Evolutionary conservation across 1,140 invertebrate species (phyloP), one percentile per base, ranked within the genome.

Genomic region (Harpegnathos saltator): DNA sequence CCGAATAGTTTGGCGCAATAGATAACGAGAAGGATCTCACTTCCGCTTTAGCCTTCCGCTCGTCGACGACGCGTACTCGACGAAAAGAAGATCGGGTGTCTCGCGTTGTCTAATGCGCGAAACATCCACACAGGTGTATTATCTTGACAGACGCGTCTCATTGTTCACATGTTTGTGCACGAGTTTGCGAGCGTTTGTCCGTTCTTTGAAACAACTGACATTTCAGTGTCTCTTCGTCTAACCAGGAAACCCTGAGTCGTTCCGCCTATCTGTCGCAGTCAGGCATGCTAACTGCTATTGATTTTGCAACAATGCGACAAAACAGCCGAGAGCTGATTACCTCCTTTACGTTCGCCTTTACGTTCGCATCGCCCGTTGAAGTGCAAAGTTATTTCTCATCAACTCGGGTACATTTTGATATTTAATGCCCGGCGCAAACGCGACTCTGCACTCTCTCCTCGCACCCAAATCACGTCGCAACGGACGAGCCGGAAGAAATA

Each of bases 1-100:
- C n/a, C n/a, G n/a, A n/a, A n/a, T n/a, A n/a, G 33, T 56, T 78
- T 69, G 24, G 14, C 14, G n/a, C 65, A 48, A 59, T 69, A 68
- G 56, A 69, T 71, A 80, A 52, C n/a, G 38, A 58, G 24, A 48
- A 19, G 58, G n/a, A 71, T 80, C n/a, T n/a, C 29, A 29, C 29
- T 66, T 56, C n/a, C n/a, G n/a, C n/a, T n/a, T 19, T 22, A 56
- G n/a, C 68, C n/a, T 69, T 71, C 9, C 48, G 11, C 24, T 65
- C 15, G 33, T 78, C n/a, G 12, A 29, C 15, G 58, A 71, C 48
- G 22, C 12, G 58, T 58, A 58, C 68, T 56, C 17, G 0, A 66
- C 22, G 7, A 58, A 56, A 22, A 52, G 14, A 44, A 58, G 33
- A 19, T 58, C 3, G 1, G 22, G 19, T 44, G 12, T 58, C 48